Evolutionary conservation across 2,113 vertebrate species (phyloP), one percentile per base, ranked within the genome.

Genomic region (Pachycephala philippinensis): DNA sequence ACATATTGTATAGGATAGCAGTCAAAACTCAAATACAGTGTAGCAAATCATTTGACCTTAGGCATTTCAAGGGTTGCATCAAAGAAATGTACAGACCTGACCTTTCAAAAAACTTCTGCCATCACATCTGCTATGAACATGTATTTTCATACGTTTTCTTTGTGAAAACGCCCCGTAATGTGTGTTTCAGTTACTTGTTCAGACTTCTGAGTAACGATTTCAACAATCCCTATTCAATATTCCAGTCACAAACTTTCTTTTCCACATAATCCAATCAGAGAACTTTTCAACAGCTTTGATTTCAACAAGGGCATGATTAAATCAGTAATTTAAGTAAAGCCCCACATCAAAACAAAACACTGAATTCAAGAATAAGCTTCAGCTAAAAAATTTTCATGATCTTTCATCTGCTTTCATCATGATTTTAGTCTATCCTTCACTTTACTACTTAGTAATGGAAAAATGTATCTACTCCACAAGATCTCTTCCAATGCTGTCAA

Each of bases 281-380:
- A 74, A 60, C 71, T 87, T 96, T 65, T 90, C 64, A 87, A 42
- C 28, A 70, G 23, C 40, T 95, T 91, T 95, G 64, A 61, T 97
- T 97, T 92, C 90, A 88, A 82, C 26, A 84, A 84, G 12, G 37
- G 15, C 37, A 37, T 30, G 22, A 76, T 79, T 86, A 63, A 71
- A 79, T 68, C 31, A 86, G 85, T 71, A 63, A 88, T 88, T 90
- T 80, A 93, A 87, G 50, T 37, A 60, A 80, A 66, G 18, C 22
- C 56, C 18, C 37, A 54, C 18, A 71, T 65, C 59, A 84, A 85
- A 92, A 66, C n/a, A 61, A 37, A 60, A 40, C 42, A 23, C 9
- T 64, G 39, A 74, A 54, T 42, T 69, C 8, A 19, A 82, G 68
- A 90, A 80, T 65, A 69, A 76, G 9, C 31, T 87, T 72, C 17